Conservation (phyloP, 2,888 invertebrate species). For the Orchesella flavescens region DNA sequence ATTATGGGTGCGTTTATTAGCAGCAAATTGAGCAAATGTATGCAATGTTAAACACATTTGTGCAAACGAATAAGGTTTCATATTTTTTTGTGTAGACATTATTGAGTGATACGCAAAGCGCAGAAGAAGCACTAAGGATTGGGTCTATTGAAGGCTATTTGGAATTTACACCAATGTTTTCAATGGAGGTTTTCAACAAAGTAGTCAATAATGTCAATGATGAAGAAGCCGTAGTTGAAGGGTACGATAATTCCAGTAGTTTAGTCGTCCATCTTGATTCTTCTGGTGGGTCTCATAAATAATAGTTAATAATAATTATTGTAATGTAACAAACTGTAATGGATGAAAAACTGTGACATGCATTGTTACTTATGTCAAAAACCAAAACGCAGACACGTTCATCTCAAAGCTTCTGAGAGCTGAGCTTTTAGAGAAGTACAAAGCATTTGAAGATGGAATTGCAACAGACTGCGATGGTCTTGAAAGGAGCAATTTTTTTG, state of each 20-base stretch:
- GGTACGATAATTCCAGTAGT: slow-evolving; percentile 36
- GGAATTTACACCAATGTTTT: slow-evolving; percentile 53
- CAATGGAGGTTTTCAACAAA: slow-evolving; percentile 49
- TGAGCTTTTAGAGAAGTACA: slow-evolving; percentile 51
- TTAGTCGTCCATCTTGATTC: slow-evolving; percentile 52
- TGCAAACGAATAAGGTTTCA: background rate
- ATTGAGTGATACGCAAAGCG: slow-evolving; percentile 24
- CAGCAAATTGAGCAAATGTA: background rate
- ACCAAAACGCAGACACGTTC: slow-evolving; percentile 37
- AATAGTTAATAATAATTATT: no score
- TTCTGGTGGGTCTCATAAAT: slow-evolving; percentile 34
- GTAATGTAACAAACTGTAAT: no score
- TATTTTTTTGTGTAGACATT: slow-evolving; percentile 30
- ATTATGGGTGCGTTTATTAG: slow-evolving; percentile 43
- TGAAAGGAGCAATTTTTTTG: slow-evolving; percentile 21
- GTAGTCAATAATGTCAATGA: slow-evolving; percentile 40
- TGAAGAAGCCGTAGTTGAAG: slow-evolving; percentile 10
- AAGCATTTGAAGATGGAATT: slow-evolving; percentile 48
- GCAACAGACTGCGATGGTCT: slow-evolving; percentile 52
- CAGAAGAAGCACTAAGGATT: slow-evolving; percentile 30
- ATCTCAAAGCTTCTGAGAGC: slow-evolving; percentile 31
- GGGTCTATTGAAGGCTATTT: slow-evolving; percentile 43
- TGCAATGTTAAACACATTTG: background rate
- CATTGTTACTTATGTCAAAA: no score
- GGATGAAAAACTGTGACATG: no score